phyloP scores from a whole-genome alignment of 1,140 invertebrate species.

The Capitella teleta region DNA sequence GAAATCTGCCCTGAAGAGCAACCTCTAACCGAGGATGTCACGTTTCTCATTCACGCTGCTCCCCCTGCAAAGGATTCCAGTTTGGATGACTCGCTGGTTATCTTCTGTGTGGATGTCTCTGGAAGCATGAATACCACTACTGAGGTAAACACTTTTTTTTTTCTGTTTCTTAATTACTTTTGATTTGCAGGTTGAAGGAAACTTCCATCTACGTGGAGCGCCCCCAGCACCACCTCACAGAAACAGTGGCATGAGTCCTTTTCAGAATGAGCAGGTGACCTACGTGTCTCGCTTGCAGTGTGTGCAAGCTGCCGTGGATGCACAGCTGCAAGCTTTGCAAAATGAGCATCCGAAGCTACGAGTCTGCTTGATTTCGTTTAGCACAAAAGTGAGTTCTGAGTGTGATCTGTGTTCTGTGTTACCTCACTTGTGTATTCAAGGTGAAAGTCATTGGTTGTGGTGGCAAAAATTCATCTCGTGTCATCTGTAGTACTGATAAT shows the following conservation, averaged over 20 bases:
- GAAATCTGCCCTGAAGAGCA: constrained; percentile 31
- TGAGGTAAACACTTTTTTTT: too few relatives aligned
- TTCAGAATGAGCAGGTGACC: constrained; percentile 25
- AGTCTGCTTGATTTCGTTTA: constrained; percentile 32
- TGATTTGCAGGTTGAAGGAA: constrained; percentile 25
- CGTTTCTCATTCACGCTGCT: constrained; percentile 30
- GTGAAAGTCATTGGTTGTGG: too few relatives aligned
- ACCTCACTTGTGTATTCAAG: too few relatives aligned
- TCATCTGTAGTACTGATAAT: too few relatives aligned
- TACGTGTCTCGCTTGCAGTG: constrained; percentile 31
- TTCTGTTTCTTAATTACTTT: not conserved
- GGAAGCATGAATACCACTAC: constrained; percentile 39
- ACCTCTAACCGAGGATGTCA: constrained; percentile 27
- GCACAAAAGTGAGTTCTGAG: constrained; percentile 25
- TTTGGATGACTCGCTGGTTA: constrained; percentile 26
- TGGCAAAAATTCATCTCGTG: too few relatives aligned
- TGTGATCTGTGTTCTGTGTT: too few relatives aligned
- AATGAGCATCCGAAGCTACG: constrained; percentile 27
- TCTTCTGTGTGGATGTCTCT: constrained; percentile 38
- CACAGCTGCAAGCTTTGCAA: constrained; percentile 31
- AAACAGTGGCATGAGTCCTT: constrained; percentile 21
- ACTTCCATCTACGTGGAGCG: constrained; percentile 24
- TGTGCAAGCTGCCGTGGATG: constrained; percentile 37
- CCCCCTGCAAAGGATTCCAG: constrained; percentile 19
- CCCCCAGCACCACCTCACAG: constrained; percentile 18